Evolutionary conservation across 2,113 vertebrate species (phyloP), one percentile per base, ranked within the genome.

Genomic region (Cynopterus brachyotis): DNA sequence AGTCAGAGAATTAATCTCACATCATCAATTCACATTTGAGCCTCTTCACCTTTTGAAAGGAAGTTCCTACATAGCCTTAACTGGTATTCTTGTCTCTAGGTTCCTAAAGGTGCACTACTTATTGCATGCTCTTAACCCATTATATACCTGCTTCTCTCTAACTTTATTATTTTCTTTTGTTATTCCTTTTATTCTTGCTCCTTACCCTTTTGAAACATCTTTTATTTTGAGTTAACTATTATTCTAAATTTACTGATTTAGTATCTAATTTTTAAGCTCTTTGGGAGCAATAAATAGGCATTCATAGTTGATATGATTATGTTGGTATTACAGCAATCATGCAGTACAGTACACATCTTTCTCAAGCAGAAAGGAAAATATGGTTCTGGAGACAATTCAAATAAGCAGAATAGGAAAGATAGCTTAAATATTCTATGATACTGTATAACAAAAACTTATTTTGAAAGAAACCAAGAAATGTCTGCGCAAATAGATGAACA

Each of bases 351-450:
- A 69, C 26, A 37, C 50, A 64, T 37, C 82, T 98, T 73, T 97
- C 94, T n/a, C 92, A 96, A 57, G 67, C 89, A 93, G 94, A 97
- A 97, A 76, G 93, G 85, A 98, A 96, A 98, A 97, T 75, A 81
- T 85, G 91, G 55, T 64, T 76, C 92, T 98, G 50, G 78, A 82
- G 96, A 85, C 67, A 97, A 93, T 86, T 92, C 53, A 92, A 98
- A 70, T 89, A 97, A 83, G 67, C 53, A 70, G 75, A 97, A 70
- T 76, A 98, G 79, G 95, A 98, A 94, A 95, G 60, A 72, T 3
- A 72, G 11, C 4, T 64, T 79, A 94, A 84, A 89, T 66, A 30
- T 24, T 50, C 45, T 45, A 42, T 9, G 17, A 26, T 40, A 53
- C 67, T 81, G 22, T 80, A 35, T 66, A 95, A 59, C 37, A 94